A percentile compares a stretch with the other conserved stretches of the same genome.
Conservation (phyloP, 1,140 invertebrate genomes). For the Nasonia vitripennis region DNA sequence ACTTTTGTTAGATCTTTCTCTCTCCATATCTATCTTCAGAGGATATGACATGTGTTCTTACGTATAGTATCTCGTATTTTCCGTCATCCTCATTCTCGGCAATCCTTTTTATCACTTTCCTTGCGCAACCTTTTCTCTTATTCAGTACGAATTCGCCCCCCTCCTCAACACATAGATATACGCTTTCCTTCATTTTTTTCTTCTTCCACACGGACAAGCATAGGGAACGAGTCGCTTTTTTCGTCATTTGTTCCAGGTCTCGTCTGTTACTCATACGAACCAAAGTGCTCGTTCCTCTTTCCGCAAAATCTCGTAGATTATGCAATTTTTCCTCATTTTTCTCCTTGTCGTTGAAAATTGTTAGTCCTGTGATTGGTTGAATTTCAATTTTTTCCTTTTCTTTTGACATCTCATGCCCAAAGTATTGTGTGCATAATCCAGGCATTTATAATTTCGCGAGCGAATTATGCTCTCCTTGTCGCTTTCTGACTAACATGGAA, state of each 20-base stretch:
- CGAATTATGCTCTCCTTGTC: too few relatives aligned
- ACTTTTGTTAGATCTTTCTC: background rate
- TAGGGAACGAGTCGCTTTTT: background rate
- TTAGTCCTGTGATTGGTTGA: too few relatives aligned
- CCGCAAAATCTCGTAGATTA: constrained; percentile 15
- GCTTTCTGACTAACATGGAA: too few relatives aligned
- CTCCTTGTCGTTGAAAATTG: background rate
- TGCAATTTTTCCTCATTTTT: background rate
- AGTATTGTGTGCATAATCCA: too few relatives aligned
- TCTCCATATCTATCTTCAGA: background rate
- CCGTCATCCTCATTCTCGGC: constrained; percentile 3
- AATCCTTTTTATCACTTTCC: constrained; percentile 39
- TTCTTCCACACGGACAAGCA: background rate
- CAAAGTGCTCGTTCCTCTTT: background rate
- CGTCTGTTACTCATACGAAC: constrained; percentile 10
- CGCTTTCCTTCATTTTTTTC: background rate
- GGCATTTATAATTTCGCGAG: too few relatives aligned
- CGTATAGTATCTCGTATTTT: constrained; percentile 3
- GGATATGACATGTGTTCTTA: background rate
- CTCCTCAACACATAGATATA: background rate
- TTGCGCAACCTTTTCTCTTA: background rate
- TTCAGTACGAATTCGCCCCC: background rate
- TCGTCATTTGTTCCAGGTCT: background rate
- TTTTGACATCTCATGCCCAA: too few relatives aligned
- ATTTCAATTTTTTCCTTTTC: too few relatives aligned